These are phyloP conservation scores for Maniola hyperantus DNA, from an alignment of 2,888 invertebrate species.

Conservation along the genomic window DNA sequence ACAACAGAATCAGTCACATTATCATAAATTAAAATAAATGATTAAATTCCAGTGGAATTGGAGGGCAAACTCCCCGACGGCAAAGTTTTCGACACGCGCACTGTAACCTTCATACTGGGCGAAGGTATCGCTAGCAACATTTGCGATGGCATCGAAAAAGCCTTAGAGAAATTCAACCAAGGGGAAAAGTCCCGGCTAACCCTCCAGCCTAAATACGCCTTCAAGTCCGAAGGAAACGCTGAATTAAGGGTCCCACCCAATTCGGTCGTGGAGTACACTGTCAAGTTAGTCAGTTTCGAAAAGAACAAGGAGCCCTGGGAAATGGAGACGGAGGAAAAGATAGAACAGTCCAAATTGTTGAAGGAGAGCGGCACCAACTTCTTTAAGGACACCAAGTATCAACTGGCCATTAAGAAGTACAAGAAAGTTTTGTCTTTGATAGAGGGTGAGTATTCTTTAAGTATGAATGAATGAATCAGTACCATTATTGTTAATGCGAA, in stretches of 20 bases:
- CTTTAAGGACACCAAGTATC: conserved; percentile 90
- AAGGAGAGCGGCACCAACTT: conserved; percentile 96
- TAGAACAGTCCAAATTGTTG: conserved; percentile 90
- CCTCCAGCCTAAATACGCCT: conserved; percentile 91
- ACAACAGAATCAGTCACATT: too few species aligned
- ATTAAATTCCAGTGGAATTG: conserved; percentile 86
- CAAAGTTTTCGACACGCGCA: conserved; percentile 91
- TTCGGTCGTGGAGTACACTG: conserved; percentile 89
- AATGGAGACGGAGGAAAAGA: conserved; percentile 89
- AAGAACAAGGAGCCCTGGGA: conserved; percentile 91
- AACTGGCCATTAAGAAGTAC: conserved; percentile 93
- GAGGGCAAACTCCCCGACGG: conserved; percentile 78
- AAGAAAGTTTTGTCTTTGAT: conserved; percentile 87
- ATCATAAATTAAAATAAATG: neutral
- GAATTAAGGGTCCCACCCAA: conserved; percentile 89
- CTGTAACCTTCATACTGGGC: conserved; percentile 91
- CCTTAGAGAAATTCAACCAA: conserved; percentile 90
- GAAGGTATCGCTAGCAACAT: conserved; percentile 91
- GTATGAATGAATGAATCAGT: neutral
- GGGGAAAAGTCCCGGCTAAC: conserved; percentile 89
- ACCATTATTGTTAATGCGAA: too few species aligned
- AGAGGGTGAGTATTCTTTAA: conserved; percentile 52
- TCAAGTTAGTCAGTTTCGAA: conserved; percentile 93
- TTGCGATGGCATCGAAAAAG: conserved; percentile 91
- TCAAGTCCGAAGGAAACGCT: conserved; percentile 86